Conservation (phyloP, 37 sponge, comb jelly and placozoan species). For the Eunapius fragilis region DNA sequence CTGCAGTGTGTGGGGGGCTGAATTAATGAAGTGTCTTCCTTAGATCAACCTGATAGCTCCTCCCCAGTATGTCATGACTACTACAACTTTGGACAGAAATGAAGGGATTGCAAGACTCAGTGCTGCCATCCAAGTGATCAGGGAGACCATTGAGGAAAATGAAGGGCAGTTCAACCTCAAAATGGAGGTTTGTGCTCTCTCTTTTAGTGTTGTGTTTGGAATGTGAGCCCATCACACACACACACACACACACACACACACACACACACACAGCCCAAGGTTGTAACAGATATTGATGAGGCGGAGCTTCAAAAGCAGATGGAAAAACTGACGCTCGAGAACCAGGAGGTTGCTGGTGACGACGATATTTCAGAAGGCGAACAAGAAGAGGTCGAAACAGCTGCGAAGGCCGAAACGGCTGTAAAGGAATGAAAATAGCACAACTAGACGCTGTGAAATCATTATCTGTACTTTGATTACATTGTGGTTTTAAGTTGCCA, state of each 20-base stretch:
- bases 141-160: slow-evolving; percentile 87
- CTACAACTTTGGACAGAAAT: slow-evolving; percentile 85
- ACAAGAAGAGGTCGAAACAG: slow-evolving; percentile 28
- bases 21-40: neutral
- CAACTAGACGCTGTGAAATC: neutral
- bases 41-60: slow-evolving; percentile 98
- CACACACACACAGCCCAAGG: slow-evolving; percentile 75
- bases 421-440: neutral
- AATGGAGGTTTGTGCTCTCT: slow-evolving; percentile 68
- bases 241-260: no score
- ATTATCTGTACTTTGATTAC: neutral
- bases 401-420: neutral
- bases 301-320: slow-evolving; percentile 85
- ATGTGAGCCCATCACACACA: no score
- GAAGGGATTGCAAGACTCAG: slow-evolving; percentile 91
- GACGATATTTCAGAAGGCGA: slow-evolving; percentile 90
- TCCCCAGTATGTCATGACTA: slow-evolving; percentile 94
- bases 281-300: slow-evolving; percentile 94
- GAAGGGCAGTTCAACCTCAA: slow-evolving; percentile 88
- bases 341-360: slow-evolving; percentile 89
- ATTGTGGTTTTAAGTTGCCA: neutral
- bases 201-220: neutral
- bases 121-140: slow-evolving; percentile 83
- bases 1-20: neutral
- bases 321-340: slow-evolving; percentile 84